Evolutionary conservation across 2,113 vertebrate species (phyloP).

Genomic region (Montifringilla adamsi): DNA sequence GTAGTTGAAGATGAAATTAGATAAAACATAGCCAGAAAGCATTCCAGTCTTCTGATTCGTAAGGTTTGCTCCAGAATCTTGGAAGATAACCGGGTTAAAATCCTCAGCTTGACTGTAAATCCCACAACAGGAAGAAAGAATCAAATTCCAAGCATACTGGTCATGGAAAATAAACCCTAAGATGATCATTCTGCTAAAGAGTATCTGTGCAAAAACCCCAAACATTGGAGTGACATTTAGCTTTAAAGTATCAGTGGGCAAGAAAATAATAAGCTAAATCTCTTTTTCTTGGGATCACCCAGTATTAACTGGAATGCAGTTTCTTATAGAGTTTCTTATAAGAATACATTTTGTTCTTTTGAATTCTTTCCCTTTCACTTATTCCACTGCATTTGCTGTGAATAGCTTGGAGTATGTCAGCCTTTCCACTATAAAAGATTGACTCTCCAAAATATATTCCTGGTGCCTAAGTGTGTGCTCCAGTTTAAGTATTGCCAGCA

Average conservation of each 20-base stretch:
- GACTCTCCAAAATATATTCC: neutral
- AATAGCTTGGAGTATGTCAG: neutral
- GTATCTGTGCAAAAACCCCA: neutral
- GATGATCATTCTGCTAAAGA: neutral
- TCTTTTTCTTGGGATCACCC: neutral
- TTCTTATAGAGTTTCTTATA: neutral
- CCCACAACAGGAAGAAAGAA: neutral
- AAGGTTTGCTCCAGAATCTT: neutral
- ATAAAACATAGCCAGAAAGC: neutral
- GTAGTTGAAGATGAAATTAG: neutral
- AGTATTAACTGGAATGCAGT: neutral
- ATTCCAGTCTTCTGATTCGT: neutral
- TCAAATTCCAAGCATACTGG: neutral
- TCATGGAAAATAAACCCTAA: neutral
- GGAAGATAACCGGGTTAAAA: neutral
- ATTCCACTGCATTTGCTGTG: neutral
- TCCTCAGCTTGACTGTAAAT: neutral
- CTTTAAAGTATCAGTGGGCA: neutral
- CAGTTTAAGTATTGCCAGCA: neutral
- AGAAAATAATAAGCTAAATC: neutral
- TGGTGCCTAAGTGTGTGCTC: neutral
- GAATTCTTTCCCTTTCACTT: neutral
- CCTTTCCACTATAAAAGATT: constrained; percentile 4
- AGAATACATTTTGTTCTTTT: neutral
- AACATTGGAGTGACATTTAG: neutral